These are phyloP conservation scores for Lumbricus terrestris DNA, from an alignment of 2,888 invertebrate genomes.

Conservation along the genomic window DNA sequence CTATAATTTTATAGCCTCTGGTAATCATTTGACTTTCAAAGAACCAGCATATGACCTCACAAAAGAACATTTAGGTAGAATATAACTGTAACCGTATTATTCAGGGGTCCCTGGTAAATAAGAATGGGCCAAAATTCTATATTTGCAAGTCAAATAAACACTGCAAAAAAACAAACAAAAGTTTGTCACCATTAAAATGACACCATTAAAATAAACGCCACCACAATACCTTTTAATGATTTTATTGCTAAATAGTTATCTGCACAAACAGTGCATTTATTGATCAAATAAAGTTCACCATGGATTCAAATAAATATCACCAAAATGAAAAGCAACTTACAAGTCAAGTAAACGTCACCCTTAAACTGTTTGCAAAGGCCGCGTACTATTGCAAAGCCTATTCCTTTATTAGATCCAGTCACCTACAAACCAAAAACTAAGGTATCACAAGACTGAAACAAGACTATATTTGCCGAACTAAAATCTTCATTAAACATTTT, in stretches of 20 bases:
- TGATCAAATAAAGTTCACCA: background rate
- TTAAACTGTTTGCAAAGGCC: conserved; percentile 62
- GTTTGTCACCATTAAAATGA: background rate
- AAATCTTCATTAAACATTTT: background rate
- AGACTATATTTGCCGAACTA: background rate
- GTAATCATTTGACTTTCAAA: background rate
- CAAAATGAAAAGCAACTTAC: conserved; percentile 25
- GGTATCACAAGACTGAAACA: background rate
- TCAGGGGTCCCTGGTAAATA: background rate
- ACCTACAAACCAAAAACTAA: conserved; percentile 44
- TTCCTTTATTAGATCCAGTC: conserved; percentile 56
- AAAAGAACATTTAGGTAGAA: too few species aligned
- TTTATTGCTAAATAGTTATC: too few species aligned
- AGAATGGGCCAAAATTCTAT: background rate
- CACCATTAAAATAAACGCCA: background rate
- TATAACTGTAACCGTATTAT: background rate
- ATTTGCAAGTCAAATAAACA: background rate
- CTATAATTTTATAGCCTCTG: background rate
- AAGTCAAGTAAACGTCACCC: conserved; percentile 71
- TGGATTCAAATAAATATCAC: background rate
- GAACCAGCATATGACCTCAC: too few species aligned
- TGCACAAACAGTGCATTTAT: background rate
- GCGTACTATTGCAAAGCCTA: conserved; percentile 54
- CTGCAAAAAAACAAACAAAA: background rate
- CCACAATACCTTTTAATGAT: background rate